A percentile compares a stretch with the other conserved stretches of the same genome.
Evolutionary conservation across 2,888 invertebrate species (phyloP).

Genomic region (Pachycephus smyrnensis): DNA sequence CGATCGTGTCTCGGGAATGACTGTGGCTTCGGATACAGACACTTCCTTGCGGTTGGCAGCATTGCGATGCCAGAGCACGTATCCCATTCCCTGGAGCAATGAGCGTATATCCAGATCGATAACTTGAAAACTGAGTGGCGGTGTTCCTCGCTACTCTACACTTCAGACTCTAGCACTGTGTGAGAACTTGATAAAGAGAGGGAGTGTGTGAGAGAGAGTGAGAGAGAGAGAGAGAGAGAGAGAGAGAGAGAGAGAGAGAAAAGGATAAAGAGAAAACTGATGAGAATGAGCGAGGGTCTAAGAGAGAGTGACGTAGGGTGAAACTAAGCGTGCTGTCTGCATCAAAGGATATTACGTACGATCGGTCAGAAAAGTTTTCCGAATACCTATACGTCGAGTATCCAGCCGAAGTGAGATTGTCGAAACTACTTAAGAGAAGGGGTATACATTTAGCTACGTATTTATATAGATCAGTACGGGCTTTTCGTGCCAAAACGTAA

Average conservation of each 20-base stretch:
- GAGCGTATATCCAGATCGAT: slow-evolving; percentile 50
- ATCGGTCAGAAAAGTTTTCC: slow-evolving; percentile 12
- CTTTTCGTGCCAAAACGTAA: background rate
- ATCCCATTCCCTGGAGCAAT: slow-evolving; percentile 44
- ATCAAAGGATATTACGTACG: slow-evolving; percentile 1
- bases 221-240: slow-evolving; percentile 20
- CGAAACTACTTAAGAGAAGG: slow-evolving; percentile 18
- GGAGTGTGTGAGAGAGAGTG: no score
- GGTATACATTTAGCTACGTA: background rate
- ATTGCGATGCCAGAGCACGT: slow-evolving; percentile 53
- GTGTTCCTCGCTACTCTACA: background rate
- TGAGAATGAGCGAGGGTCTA: background rate
- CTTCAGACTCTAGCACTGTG: background rate
- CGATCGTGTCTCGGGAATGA: slow-evolving; percentile 18
- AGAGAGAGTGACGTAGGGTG: background rate
- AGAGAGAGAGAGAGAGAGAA: background rate
- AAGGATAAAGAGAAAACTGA: background rate
- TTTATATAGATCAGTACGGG: background rate
- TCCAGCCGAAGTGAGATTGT: background rate
- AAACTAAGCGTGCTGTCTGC: background rate
- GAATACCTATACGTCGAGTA: slow-evolving; percentile 5
- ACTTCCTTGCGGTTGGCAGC: slow-evolving; percentile 36
- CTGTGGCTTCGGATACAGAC: slow-evolving; percentile 21
- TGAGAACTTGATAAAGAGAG: background rate
- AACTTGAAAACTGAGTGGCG: slow-evolving; percentile 41